A percentile compares a stretch with the other conserved stretches of the same genome.
phyloP scores from a whole-genome alignment of 2,797 vertebrate genomes.

The Scleropages formosus region DNA sequence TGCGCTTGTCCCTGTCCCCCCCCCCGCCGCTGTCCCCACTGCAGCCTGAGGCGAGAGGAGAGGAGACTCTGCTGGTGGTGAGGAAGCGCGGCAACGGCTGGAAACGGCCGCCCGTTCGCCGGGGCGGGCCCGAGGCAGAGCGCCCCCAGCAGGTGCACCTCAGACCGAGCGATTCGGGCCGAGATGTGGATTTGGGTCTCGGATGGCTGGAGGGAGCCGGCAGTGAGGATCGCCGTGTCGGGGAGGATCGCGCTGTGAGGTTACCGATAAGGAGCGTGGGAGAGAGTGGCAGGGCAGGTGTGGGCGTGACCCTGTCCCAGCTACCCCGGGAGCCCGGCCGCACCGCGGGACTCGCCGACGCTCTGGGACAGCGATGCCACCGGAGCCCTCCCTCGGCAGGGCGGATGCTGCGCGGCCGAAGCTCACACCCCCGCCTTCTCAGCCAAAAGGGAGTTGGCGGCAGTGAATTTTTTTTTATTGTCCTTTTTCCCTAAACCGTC shows the following conservation, averaged over 20 bases:
- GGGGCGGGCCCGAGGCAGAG: neutral
- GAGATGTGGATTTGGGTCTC: neutral
- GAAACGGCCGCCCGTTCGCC: neutral
- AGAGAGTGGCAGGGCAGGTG: no score
- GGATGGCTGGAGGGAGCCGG: constrained; percentile 11
- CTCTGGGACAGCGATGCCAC: neutral
- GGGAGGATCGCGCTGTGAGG: no score
- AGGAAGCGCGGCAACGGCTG: neutral
- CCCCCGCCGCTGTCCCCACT: constrained; percentile 6
- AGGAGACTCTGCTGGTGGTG: no score
- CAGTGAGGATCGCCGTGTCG: no score
- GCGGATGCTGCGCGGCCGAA: constrained; percentile 55
- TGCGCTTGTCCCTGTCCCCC: neutral
- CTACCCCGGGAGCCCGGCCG: neutral
- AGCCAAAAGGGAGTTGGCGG: neutral
- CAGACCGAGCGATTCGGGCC: no score
- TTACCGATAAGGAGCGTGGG: no score
- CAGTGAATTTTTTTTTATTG: neutral
- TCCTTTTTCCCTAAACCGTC: neutral
- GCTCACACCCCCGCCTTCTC: neutral
- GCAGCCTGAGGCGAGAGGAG: neutral
- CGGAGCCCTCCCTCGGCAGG: constrained; percentile 30
- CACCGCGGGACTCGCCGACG: neutral
- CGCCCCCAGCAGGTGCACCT: neutral
- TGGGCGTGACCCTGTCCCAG: neutral